Conservation (phyloP, 2,797 vertebrate genomes). For the Cottoperca gobio region DNA sequence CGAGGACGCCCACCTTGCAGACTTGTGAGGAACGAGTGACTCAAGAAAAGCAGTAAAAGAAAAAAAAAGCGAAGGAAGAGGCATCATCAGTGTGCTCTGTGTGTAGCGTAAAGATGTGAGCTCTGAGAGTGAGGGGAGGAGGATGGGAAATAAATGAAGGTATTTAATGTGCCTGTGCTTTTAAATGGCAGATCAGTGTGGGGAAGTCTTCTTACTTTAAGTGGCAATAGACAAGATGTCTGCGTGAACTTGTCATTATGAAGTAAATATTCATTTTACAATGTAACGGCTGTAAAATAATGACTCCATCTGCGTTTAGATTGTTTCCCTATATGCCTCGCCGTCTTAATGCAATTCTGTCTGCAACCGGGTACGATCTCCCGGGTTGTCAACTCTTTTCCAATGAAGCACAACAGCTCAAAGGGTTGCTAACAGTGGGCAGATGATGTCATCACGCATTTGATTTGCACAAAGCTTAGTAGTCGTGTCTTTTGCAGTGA, state of each 20-base stretch:
- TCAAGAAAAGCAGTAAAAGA: conserved; percentile 62
- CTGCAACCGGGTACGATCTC: background rate
- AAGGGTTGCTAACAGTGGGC: too few species aligned
- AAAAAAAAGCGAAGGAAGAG: conserved; percentile 23
- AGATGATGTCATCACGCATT: too few species aligned
- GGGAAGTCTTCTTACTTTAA: background rate
- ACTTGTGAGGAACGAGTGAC: conserved; percentile 75
- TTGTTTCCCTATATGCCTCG: background rate
- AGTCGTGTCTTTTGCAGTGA: too few species aligned
- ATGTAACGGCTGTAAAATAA: background rate
- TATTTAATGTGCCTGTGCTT: background rate
- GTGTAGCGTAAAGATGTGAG: conserved; percentile 2
- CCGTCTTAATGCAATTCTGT: background rate
- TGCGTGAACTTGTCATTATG: background rate
- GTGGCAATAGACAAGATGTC: background rate
- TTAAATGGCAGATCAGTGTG: background rate
- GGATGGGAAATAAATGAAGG: background rate
- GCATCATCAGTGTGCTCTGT: conserved; percentile 4
- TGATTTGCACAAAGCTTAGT: too few species aligned
- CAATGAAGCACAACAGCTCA: too few species aligned
- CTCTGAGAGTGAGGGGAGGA: background rate
- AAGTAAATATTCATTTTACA: background rate
- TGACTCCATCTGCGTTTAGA: background rate
- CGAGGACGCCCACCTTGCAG: conserved; percentile 81
- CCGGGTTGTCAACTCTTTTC: background rate